These are phyloP conservation scores for Parnassius mnemosyne DNA, from an alignment of 2,888 invertebrate species.

Conservation along the genomic window DNA sequence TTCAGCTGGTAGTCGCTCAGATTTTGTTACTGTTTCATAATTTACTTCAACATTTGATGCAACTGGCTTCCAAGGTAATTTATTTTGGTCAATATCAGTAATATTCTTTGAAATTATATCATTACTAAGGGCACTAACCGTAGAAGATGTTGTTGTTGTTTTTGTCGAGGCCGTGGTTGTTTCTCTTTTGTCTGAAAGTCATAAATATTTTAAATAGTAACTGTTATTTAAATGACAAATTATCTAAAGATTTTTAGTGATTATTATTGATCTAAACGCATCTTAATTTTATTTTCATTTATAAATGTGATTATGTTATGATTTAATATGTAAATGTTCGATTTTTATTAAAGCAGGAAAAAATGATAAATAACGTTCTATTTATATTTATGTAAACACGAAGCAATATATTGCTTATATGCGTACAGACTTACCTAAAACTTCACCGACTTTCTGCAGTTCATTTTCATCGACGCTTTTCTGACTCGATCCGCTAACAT, in stretches of 20 bases:
- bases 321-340: too few species aligned
- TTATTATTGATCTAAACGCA: too few species aligned
- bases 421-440: constrained; percentile 49
- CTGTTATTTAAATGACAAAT: too few species aligned
- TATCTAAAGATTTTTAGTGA: too few species aligned
- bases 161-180: constrained; percentile 42
- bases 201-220: background rate
- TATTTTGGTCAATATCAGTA: constrained; percentile 56
- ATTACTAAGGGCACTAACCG: constrained; percentile 43
- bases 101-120: constrained; percentile 56
- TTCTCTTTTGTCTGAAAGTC: constrained; percentile 59
- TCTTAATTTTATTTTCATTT: too few species aligned
- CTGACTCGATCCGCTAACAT: constrained; percentile 45
- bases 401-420: background rate
- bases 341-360: background rate
- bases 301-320: too few species aligned
- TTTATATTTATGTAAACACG: background rate
- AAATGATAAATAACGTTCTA: background rate
- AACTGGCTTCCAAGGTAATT: constrained; percentile 53
- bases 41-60: constrained; percentile 37
- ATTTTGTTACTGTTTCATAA: constrained; percentile 47
- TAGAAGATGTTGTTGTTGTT: constrained; percentile 40
- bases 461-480: constrained; percentile 68
- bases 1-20: constrained; percentile 58
- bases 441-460: constrained; percentile 67